These are phyloP conservation scores for Drosophila meridionalis DNA, from an alignment of 2,888 invertebrate species.

Conservation along the genomic window DNA sequence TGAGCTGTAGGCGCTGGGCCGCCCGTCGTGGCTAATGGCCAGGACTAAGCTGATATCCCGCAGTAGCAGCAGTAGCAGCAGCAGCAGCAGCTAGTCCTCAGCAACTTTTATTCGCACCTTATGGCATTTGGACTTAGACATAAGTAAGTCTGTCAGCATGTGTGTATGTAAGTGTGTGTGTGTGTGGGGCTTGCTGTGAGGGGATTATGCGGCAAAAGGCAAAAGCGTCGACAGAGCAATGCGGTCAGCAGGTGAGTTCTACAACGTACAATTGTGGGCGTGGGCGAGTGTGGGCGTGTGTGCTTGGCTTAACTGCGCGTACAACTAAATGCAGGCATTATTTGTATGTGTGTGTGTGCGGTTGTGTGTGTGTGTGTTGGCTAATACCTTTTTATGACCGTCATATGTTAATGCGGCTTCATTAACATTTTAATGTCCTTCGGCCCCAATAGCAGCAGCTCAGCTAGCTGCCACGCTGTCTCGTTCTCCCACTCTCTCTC, in stretches of 20 bases:
- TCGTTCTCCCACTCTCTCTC: background rate
- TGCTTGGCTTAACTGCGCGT: slow-evolving; percentile 54
- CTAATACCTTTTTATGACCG: slow-evolving; percentile 79
- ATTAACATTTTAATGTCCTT: slow-evolving; percentile 79
- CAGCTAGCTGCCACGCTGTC: background rate
- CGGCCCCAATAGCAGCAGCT: slow-evolving; percentile 46
- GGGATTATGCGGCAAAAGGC: slow-evolving; percentile 74
- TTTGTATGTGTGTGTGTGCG: slow-evolving; percentile 18
- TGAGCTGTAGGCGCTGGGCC: slow-evolving; percentile 19
- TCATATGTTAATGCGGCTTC: slow-evolving; percentile 81
- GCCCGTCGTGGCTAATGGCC: slow-evolving; percentile 22
- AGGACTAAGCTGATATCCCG: slow-evolving; percentile 43
- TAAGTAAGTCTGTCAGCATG: slow-evolving; percentile 77
- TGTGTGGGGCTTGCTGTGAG: slow-evolving; percentile 14
- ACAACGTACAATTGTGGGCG: slow-evolving; percentile 14
- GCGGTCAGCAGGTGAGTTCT: slow-evolving; percentile 70
- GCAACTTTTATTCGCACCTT: slow-evolving; percentile 77
- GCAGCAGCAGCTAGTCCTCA: slow-evolving; percentile 28
- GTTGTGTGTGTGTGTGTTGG: slow-evolving; percentile 23
- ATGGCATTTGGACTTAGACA: slow-evolving; percentile 68
- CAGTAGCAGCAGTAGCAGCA: slow-evolving; percentile 25
- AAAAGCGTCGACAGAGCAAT: slow-evolving; percentile 55
- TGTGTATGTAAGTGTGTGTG: slow-evolving; percentile 53
- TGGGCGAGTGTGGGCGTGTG: slow-evolving; percentile 22
- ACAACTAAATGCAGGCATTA: slow-evolving; percentile 52